Percentiles rank a stretch among this genome's conserved stretches.
Conservation (phyloP, 1,140 invertebrate genomes). For the Drosophila sulfurigaster region DNA sequence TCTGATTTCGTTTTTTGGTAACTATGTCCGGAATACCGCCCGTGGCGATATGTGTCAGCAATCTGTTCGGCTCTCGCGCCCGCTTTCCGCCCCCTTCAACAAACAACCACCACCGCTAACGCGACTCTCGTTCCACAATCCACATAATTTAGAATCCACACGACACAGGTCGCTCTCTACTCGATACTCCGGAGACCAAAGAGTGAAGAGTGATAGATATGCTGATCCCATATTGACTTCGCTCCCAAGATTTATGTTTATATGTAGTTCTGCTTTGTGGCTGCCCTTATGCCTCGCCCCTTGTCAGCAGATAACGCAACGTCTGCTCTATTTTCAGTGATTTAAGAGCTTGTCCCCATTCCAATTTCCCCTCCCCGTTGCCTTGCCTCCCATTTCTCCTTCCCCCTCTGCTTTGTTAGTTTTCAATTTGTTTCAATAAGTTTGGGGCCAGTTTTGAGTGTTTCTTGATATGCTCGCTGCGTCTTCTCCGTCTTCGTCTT, state of each 20-base stretch:
- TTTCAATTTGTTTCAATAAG: constrained; percentile 62
- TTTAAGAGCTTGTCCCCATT: constrained; percentile 40
- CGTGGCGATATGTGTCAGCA: constrained; percentile 69
- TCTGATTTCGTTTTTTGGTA: constrained; percentile 50
- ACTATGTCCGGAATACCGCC: constrained; percentile 66
- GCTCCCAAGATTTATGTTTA: constrained; percentile 17
- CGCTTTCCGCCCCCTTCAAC: constrained; percentile 13
- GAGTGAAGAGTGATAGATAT: constrained; percentile 1
- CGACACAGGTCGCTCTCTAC: constrained; percentile 9
- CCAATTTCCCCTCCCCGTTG: not conserved
- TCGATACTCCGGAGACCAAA: not conserved
- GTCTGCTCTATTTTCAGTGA: constrained; percentile 57
- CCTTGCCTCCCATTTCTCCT: not conserved
- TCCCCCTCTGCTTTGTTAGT: constrained; percentile 31
- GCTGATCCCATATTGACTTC: constrained; percentile 14
- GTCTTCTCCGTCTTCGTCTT: constrained; percentile 2
- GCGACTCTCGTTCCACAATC: not conserved
- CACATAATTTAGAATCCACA: constrained; percentile 31
- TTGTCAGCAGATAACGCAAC: constrained; percentile 20
- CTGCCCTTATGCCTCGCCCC: constrained; percentile 43
- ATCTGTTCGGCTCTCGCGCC: constrained; percentile 33
- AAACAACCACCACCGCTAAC: constrained; percentile 35
- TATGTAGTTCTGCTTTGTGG: constrained; percentile 5
- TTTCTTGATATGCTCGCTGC: constrained; percentile 43
- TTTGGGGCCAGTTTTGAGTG: constrained; percentile 39